Evolutionary conservation across 2,797 vertebrate species (phyloP).

Genomic region (Clarias pachynema): DNA sequence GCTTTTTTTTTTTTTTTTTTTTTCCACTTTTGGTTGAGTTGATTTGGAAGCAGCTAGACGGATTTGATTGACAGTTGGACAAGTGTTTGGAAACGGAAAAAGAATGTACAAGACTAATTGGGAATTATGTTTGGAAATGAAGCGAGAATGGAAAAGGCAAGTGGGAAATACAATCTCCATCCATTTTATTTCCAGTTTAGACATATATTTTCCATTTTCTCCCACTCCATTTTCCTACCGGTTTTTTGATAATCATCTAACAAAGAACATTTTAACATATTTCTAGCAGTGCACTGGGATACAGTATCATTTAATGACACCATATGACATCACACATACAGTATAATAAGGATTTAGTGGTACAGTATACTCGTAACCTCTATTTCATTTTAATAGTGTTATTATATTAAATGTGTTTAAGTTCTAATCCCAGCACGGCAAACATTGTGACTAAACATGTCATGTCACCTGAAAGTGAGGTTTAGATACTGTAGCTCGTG

Average conservation of each 20-base stretch:
- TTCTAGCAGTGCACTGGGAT: neutral
- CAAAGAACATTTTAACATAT: neutral
- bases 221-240: neutral
- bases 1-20: neutral
- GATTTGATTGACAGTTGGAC: slow-evolving; percentile 4
- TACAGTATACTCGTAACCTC: too few species aligned
- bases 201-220: slow-evolving; percentile 22
- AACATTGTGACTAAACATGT: too few species aligned
- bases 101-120: slow-evolving; percentile 16
- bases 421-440: too few species aligned
- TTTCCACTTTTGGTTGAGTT: neutral
- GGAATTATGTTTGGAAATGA: slow-evolving; percentile 22
- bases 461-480: slow-evolving; percentile 47
- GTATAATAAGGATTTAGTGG: too few species aligned
- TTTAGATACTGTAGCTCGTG: slow-evolving; percentile 37
- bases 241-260: neutral
- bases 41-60: slow-evolving; percentile 8
- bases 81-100: slow-evolving; percentile 7
- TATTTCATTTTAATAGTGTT: too few species aligned
- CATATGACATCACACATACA: too few species aligned
- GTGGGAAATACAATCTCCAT: slow-evolving; percentile 9
- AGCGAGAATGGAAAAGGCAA: slow-evolving; percentile 13
- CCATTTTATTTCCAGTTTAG: neutral
- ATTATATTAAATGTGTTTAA: too few species aligned
- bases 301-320: neutral